Evolutionary conservation across 2,888 invertebrate genomes (phyloP), one percentile per base, ranked within the genome.

Genomic region (Pheosia gnoma): DNA sequence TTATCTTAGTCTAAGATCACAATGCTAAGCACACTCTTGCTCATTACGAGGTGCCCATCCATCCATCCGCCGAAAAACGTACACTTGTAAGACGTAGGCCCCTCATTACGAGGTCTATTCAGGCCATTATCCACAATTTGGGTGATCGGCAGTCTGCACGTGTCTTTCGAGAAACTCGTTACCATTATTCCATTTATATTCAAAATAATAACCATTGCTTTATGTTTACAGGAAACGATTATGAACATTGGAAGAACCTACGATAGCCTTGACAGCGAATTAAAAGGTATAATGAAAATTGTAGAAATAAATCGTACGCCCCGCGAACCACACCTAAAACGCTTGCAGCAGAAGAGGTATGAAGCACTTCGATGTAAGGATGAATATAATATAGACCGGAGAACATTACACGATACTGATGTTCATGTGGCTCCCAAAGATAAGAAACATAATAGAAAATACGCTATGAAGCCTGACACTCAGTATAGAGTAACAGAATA

Each of bases 161-260:
- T 25, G 25, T 25, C 25, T 25, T 25, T 25, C 25, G 25, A 25
- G 25, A 25, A 0, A 1, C 25, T 25, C 25, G 25, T 25, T 25
- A 25, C 25, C 25, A 25, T 25, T 25, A 25, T 25, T 25, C 2
- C 25, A 25, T 25, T 25, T 25, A 25, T 25, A 25, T 25, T 25
- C 25, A 25, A 8, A 41, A 2, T 41, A 41, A 7, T 41, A 41
- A 2, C 8, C 41, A 45, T 10, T 45, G 10, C 8, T 45, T 45
- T 47, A 47, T 47, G 59, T 58, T 84, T 84, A 47, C 81, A 91
- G 91, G 76, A 85, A 45, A 83, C 85, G 10, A 72, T 91, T 38
- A 72, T 75, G 25, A 68, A 75, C 10, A 85, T 91, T 49, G 87
- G 83, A 39, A 74, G 67, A 25, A 84, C 85, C 10, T 91, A 91